phyloP scores from a whole-genome alignment of 2,797 vertebrate genomes.

The Protonibea diacanthus region DNA sequence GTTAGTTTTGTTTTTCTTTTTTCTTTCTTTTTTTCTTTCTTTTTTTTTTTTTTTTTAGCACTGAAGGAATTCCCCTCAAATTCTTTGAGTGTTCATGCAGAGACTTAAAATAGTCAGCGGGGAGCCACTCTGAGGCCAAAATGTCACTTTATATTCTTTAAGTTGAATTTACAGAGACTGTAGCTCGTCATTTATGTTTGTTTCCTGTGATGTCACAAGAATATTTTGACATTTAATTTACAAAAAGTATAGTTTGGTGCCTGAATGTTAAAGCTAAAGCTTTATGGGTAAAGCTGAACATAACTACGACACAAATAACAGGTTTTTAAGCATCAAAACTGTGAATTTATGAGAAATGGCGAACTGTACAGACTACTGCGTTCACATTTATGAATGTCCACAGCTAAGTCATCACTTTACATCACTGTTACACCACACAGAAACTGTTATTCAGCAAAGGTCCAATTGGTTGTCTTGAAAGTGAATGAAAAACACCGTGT shows the following conservation, averaged over 20 bases:
- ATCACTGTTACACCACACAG: neutral
- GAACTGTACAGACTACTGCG: neutral
- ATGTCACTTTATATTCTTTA: neutral
- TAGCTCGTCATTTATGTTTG: neutral
- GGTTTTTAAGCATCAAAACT: neutral
- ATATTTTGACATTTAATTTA: neutral
- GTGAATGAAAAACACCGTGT: neutral
- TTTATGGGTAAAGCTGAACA: neutral
- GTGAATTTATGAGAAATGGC: neutral
- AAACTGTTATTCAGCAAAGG: neutral
- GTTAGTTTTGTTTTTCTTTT: neutral
- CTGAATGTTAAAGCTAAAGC: neutral
- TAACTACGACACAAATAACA: neutral
- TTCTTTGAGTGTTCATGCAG: neutral
- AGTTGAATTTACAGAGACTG: neutral
- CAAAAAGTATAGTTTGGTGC: neutral
- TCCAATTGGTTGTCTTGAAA: neutral
- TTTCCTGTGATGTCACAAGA: neutral
- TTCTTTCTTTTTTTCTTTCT: neutral
- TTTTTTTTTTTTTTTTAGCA: neutral
- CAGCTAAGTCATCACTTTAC: neutral
- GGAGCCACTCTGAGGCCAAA: neutral
- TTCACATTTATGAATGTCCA: neutral
- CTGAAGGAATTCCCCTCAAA: neutral
- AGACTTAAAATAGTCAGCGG: neutral